Evolutionary conservation across 2,888 invertebrate genomes (phyloP).

Genomic region (Biston betularia): DNA sequence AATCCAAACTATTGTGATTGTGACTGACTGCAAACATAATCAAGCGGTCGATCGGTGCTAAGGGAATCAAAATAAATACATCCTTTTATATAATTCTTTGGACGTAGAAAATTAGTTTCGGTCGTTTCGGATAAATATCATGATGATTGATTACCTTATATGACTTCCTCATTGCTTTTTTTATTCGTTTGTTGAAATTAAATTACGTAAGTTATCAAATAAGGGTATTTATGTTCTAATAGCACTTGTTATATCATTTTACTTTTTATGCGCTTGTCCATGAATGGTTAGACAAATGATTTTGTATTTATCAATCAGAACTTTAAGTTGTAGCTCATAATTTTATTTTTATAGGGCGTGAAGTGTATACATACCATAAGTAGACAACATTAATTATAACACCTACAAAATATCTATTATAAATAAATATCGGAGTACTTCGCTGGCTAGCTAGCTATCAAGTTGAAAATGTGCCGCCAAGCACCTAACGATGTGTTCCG

Average conservation of each 20-base stretch:
- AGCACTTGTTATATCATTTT: slow-evolving; percentile 32
- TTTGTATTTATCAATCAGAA: slow-evolving; percentile 8
- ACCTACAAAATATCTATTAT: no score
- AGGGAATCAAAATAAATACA: slow-evolving; percentile 24
- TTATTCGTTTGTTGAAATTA: slow-evolving; percentile 40
- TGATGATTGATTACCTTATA: slow-evolving; percentile 41
- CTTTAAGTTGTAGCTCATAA: not conserved
- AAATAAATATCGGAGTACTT: no score
- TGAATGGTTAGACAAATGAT: slow-evolving; percentile 14
- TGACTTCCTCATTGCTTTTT: slow-evolving; percentile 46
- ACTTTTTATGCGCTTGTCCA: slow-evolving; percentile 19
- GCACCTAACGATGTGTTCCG: no score
- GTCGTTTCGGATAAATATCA: slow-evolving; percentile 40
- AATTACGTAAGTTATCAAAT: slow-evolving; percentile 35
- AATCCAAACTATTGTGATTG: not conserved
- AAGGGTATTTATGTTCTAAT: slow-evolving; percentile 28
- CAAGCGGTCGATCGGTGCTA: slow-evolving; percentile 5
- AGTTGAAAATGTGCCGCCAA: no score
- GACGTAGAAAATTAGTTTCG: slow-evolving; percentile 40
- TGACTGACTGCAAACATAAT: slow-evolving; percentile 1
- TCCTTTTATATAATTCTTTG: slow-evolving; percentile 15
- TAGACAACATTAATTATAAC: no score
- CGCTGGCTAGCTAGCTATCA: no score
- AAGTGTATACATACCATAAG: no score
- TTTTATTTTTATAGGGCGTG: not conserved